phyloP scores from a whole-genome alignment of 2,888 invertebrate species.

The Microctonus hyperodae region DNA sequence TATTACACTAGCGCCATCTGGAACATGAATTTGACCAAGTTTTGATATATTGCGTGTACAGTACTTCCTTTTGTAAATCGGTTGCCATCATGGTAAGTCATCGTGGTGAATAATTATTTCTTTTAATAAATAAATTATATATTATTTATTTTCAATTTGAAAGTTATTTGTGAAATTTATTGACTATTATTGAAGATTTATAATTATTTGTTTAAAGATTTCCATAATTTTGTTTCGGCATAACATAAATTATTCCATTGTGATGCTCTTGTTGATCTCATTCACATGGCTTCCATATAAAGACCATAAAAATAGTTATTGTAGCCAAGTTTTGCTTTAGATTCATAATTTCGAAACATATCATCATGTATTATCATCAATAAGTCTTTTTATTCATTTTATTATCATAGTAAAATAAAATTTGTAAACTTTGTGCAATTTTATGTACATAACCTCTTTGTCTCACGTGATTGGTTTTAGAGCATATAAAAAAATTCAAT shows the following conservation, averaged over 20 bases:
- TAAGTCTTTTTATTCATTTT: too few relatives aligned
- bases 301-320: not conserved
- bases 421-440: too few relatives aligned
- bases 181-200: not conserved
- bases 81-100: constrained; percentile 62
- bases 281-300: not conserved
- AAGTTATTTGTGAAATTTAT: not conserved
- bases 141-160: not conserved
- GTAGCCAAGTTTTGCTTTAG: not conserved
- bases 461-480: too few relatives aligned
- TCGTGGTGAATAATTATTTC: not conserved
- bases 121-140: not conserved
- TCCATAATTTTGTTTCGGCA: not conserved
- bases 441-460: too few relatives aligned
- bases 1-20: not conserved
- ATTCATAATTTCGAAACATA: not conserved
- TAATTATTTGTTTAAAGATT: not conserved
- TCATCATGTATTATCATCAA: too few relatives aligned
- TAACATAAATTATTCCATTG: not conserved
- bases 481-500: too few relatives aligned
- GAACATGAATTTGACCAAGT: not conserved
- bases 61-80: constrained; percentile 54
- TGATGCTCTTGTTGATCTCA: not conserved
- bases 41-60: not conserved
- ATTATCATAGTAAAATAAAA: not conserved